A percentile compares a stretch with the other conserved stretches of the same genome.
Conservation (phyloP, 2,113 vertebrate genomes). For the Scatophagus argus region DNA sequence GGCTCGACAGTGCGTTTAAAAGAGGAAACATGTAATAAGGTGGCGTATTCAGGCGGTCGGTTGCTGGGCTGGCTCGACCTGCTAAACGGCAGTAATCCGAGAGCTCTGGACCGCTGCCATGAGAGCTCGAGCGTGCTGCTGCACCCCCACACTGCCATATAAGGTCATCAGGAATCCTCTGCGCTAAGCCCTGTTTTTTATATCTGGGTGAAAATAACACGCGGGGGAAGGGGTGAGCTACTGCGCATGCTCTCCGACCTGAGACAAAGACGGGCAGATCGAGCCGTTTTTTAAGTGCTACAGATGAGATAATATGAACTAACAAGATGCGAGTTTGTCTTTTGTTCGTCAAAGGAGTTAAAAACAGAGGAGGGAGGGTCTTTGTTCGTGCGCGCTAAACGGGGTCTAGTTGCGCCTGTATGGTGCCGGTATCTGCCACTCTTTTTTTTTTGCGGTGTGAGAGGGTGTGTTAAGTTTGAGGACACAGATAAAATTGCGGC, state of each 20-base stretch:
- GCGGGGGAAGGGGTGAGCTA: slow-evolving; percentile 34
- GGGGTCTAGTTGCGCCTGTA: background rate
- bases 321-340: slow-evolving; percentile 33
- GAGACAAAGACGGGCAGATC: slow-evolving; percentile 1
- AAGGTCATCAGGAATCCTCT: slow-evolving; percentile 76
- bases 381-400: slow-evolving; percentile 17
- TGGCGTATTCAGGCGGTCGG: slow-evolving; percentile 19
- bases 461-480: too few relatives aligned
- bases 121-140: slow-evolving; percentile 62
- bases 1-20: background rate
- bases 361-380: background rate
- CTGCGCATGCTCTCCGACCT: slow-evolving; percentile 19
- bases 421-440: too few relatives aligned
- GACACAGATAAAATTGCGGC: too few relatives aligned
- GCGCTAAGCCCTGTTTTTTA: slow-evolving; percentile 38
- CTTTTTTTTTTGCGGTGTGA: background rate
- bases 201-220: slow-evolving; percentile 53
- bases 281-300: slow-evolving; percentile 30
- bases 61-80: slow-evolving; percentile 56
- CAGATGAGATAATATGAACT: slow-evolving; percentile 48
- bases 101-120: slow-evolving; percentile 73
- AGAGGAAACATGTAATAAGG: slow-evolving; percentile 37
- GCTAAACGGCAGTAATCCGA: slow-evolving; percentile 68
- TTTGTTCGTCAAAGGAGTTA: slow-evolving; percentile 33
- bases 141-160: slow-evolving; percentile 79